Base-by-base conservation (phyloP, 2,888 invertebrate genomes). In the Germaria angustata region DNA sequence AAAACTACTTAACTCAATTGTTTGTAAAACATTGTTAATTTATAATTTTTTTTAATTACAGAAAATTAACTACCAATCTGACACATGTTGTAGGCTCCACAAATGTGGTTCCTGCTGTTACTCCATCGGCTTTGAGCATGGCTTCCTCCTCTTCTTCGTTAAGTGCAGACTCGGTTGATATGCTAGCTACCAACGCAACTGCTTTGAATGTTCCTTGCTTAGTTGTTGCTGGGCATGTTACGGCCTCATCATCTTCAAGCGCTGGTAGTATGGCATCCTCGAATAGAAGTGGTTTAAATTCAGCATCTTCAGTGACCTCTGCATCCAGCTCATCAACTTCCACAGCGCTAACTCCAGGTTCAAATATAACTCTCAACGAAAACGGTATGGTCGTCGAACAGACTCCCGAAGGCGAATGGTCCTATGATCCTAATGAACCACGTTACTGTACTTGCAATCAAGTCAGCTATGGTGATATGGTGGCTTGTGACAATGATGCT, bases 391-490 rank as follows among this genome's bases (percentile, higher is more conserved):
- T 89, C 20, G 89, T 90, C 1, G 91, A 91, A 75, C 91, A 91
- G 75, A 87, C 90, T 0, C 75, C 93, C 84, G 95, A 95, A 87
- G 94, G 95, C 9, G 97, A 97, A 89, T 98, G 98, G 97, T 95
- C 95, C 0, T 97, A 96, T 87, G 98, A 98, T 92, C 98, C 98
- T 1, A 98, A 99, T 91, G 99, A 99, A 91, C 98, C 98, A 0
- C 93, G 96, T 86, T 99, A 99, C 92, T 99, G 98, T 91, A 94
- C 98, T 87, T 99, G 99, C 92, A 98, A 98, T 92, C 98, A 99
- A 92, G 97, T 98, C 20, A 98, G 98, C 0, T 99, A 98, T 88
- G 99, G 99, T 0, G 98, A 98, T 90, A 99, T 99, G 99, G 98
- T 99, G 51, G 99, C 99, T 81, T 99, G 99, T 92, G 99, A 99